These are phyloP conservation scores for Cephus pygmeus DNA, from an alignment of 2,888 invertebrate species.

Conservation along the genomic window DNA sequence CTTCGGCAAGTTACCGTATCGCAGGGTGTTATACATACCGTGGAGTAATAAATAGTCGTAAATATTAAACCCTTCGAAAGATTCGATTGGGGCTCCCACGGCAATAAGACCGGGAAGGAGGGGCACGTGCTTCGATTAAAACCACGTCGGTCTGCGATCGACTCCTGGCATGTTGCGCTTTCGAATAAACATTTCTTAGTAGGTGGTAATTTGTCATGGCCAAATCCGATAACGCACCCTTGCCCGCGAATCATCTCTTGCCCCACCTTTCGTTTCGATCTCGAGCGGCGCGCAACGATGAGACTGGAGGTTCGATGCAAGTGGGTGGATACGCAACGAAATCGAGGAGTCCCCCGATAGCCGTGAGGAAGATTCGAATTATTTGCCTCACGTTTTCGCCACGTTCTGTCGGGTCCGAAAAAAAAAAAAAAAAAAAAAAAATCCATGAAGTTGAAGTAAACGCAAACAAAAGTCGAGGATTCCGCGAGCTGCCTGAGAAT, in stretches of 20 bases:
- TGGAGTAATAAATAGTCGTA: conserved; percentile 11
- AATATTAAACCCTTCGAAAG: neutral
- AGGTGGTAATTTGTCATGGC: conserved; percentile 26
- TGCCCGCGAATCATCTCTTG: neutral
- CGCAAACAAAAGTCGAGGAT: neutral
- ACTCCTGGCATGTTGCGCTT: neutral
- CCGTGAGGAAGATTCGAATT: conserved; percentile 20
- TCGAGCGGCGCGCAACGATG: neutral
- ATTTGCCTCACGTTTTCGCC: conserved; percentile 18
- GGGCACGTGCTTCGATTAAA: conserved; percentile 7
- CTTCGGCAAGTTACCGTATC: conserved; percentile 5
- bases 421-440: neutral
- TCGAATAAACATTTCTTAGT: conserved; percentile 5
- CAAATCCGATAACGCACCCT: conserved; percentile 5
- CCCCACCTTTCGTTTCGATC: neutral
- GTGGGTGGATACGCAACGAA: neutral
- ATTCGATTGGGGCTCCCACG: neutral
- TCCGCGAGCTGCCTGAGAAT: neutral
- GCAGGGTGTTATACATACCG: conserved; percentile 7
- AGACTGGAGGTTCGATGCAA: neutral
- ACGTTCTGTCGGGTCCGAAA: neutral
- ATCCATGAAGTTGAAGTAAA: neutral
- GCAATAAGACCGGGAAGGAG: neutral
- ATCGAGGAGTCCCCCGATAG: neutral
- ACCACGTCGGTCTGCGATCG: neutral